phyloP scores from a whole-genome alignment of 2,113 vertebrate genomes.

The Apeltes quadracus region DNA sequence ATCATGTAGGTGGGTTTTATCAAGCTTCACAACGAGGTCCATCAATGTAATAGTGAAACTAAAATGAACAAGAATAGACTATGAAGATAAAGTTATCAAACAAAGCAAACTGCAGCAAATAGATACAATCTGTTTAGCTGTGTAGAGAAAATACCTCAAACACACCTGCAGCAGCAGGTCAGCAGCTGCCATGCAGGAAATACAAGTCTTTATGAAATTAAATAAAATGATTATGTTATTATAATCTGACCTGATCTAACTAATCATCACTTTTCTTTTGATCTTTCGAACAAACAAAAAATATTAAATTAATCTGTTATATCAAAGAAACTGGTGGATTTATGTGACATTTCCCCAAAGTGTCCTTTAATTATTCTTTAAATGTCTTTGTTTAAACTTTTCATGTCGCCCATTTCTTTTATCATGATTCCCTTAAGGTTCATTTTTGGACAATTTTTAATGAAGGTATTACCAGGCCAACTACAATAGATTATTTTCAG shows the following conservation, averaged over 20 bases:
- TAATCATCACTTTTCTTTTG: constrained; percentile 12
- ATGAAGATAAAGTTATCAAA: neutral
- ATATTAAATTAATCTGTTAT: neutral
- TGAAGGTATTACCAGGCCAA: constrained; percentile 1
- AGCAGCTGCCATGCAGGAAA: constrained; percentile 17
- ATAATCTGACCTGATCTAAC: neutral
- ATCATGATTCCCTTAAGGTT: neutral
- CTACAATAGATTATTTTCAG: constrained; percentile 15
- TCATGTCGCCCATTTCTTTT: neutral
- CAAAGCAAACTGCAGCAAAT: constrained; percentile 9
- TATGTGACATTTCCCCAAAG: constrained; percentile 26
- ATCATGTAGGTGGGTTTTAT: neutral
- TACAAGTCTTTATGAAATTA: neutral
- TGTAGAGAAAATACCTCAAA: constrained; percentile 18
- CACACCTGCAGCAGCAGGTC: constrained; percentile 49
- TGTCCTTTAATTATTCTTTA: constrained; percentile 6
- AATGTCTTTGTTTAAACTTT: neutral
- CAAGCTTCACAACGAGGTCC: neutral
- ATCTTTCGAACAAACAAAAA: constrained; percentile 22
- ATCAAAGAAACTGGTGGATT: constrained; percentile 16
- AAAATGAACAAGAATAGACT: constrained; percentile 5
- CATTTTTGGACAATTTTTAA: constrained; percentile 34
- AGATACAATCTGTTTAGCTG: constrained; percentile 43
- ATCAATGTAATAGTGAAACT: constrained; percentile 18
- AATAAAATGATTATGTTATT: neutral